Conservation (phyloP, 2,797 vertebrate genomes). For the Intellagama lesueurii region DNA sequence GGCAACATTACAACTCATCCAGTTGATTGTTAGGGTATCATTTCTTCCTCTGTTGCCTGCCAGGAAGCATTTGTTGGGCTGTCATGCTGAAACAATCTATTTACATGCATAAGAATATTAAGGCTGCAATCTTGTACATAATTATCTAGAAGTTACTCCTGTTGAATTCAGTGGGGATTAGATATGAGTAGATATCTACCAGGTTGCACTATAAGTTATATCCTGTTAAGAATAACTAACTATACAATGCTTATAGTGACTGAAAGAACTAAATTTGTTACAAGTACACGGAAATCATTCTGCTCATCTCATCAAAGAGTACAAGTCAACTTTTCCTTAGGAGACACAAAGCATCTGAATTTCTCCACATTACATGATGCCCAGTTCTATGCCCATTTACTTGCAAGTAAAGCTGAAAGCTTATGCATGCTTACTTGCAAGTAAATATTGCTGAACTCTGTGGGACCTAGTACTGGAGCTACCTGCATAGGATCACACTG, state of each 20-base stretch:
- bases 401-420: neutral
- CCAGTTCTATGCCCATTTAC: neutral
- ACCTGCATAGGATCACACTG: neutral
- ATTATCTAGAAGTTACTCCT: neutral
- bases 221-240: constrained; percentile 24
- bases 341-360: accelerated
- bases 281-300: neutral
- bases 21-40: constrained; percentile 26
- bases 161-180: neutral
- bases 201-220: constrained; percentile 32
- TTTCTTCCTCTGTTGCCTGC: neutral
- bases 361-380: accelerated
- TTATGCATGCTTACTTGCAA: neutral
- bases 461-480: neutral
- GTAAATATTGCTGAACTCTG: neutral
- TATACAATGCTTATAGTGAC: constrained; percentile 36
- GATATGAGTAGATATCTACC: neutral
- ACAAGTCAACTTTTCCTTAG: neutral
- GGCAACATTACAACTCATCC: neutral
- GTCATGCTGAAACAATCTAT: constrained; percentile 26
- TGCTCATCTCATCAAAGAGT: neutral
- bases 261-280: neutral
- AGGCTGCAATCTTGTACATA: neutral
- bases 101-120: constrained; percentile 31
- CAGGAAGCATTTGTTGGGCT: constrained; percentile 27